Conservation (phyloP, 1,140 invertebrate genomes). For the Pseudoatta argentina region DNA sequence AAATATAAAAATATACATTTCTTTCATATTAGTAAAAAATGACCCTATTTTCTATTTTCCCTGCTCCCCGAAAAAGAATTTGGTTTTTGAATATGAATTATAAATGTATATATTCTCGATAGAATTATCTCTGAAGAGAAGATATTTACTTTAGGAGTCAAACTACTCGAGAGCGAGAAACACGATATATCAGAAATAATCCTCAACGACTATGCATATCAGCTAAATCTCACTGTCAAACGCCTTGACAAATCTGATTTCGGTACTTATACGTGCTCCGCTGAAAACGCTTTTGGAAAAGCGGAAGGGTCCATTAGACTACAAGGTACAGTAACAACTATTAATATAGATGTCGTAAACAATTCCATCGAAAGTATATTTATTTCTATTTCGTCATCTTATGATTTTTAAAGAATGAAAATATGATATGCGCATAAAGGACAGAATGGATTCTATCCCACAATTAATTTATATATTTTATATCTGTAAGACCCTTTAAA, state of each 20-base stretch:
- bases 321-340: conserved; percentile 88
- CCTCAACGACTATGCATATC: conserved; percentile 90
- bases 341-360: neutral
- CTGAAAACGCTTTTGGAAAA: conserved; percentile 91
- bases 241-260: conserved; percentile 90
- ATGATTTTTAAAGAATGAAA: neutral
- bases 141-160: conserved; percentile 86
- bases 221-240: conserved; percentile 92
- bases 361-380: neutral
- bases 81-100: neutral
- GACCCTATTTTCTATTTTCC: neutral
- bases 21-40: neutral
- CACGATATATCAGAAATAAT: conserved; percentile 89
- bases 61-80: neutral
- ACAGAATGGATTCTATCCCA: neutral
- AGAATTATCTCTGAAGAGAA: conserved; percentile 17
- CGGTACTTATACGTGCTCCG: conserved; percentile 91
- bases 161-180: conserved; percentile 90
- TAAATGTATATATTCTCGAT: neutral
- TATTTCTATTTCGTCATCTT: neutral
- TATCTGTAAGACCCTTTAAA: neutral
- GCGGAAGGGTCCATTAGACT: conserved; percentile 90
- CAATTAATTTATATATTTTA: neutral
- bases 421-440: neutral
- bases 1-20: neutral